These are phyloP conservation scores for Timandra comae DNA, from an alignment of 2,888 invertebrate genomes.

Conservation along the genomic window DNA sequence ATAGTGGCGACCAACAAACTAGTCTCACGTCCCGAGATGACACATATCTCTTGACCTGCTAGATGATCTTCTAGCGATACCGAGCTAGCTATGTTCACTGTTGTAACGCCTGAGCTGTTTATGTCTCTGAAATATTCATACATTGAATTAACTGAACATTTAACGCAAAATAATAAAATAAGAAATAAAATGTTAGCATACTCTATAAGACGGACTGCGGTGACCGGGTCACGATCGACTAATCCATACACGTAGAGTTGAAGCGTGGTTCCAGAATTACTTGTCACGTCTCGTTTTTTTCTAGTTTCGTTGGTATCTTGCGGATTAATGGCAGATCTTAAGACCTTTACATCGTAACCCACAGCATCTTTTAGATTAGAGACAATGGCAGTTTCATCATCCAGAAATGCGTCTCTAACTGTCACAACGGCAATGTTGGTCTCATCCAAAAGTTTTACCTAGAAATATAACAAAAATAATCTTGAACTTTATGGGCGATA, in stretches of 20 bases:
- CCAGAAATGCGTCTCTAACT: slow-evolving; percentile 51
- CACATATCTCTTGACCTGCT: slow-evolving; percentile 39
- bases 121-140: slow-evolving; percentile 54
- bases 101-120: slow-evolving; percentile 33
- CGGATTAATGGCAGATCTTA: slow-evolving; percentile 56
- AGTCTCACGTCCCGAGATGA: slow-evolving; percentile 41
- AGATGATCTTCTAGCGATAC: slow-evolving; percentile 63
- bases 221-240: slow-evolving; percentile 44
- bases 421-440: slow-evolving; percentile 61
- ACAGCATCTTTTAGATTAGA: slow-evolving; percentile 41
- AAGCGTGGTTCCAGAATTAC: slow-evolving; percentile 35
- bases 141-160: slow-evolving; percentile 5
- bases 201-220: slow-evolving; percentile 41
- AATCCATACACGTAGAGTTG: slow-evolving; percentile 59
- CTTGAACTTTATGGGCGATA: slow-evolving; percentile 9
- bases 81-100: slow-evolving; percentile 41
- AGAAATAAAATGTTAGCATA: slow-evolving; percentile 28
- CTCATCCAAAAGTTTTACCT: slow-evolving; percentile 62
- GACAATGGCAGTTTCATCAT: slow-evolving; percentile 49
- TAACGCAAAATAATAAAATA: slow-evolving; percentile 2
- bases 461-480: slow-evolving; percentile 28
- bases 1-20: slow-evolving; percentile 61
- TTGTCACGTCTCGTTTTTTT: slow-evolving; percentile 25
- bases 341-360: slow-evolving; percentile 54
- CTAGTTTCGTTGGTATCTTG: slow-evolving; percentile 24